These are phyloP conservation scores for Staurois parvus DNA, from an alignment of 2,797 vertebrate species.

Conservation along the genomic window DNA sequence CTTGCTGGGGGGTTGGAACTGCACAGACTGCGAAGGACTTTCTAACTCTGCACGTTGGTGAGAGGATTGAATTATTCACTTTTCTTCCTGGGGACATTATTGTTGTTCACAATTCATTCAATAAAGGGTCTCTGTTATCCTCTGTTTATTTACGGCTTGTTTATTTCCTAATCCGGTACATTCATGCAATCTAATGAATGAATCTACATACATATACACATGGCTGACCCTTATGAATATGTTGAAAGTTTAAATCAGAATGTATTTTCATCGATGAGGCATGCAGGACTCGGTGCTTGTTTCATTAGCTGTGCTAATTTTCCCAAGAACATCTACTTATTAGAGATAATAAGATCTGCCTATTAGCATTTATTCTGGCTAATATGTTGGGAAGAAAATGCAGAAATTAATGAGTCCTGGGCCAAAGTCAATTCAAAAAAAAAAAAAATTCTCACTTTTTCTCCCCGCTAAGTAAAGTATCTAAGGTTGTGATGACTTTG, in stretches of 20 bases:
- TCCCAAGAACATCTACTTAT: constrained; percentile 55
- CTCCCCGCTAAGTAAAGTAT: neutral
- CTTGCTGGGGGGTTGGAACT: no score
- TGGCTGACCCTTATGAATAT: constrained; percentile 48
- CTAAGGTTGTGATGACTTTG: neutral
- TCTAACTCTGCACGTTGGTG: no score
- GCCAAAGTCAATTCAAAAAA: constrained; percentile 29
- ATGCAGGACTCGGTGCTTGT: constrained; percentile 29
- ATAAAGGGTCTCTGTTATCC: neutral
- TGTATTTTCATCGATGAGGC: constrained; percentile 37
- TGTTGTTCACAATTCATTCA: neutral
- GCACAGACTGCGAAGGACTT: no score
- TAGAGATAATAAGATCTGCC: constrained; percentile 50
- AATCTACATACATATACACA: constrained; percentile 5
- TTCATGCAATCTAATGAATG: constrained; percentile 24
- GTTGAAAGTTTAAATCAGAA: constrained; percentile 22
- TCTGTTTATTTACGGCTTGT: constrained; percentile 19
- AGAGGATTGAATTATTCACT: neutral
- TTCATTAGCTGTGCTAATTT: constrained; percentile 48
- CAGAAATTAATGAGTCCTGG: constrained; percentile 42
- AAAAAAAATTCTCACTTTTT: constrained; percentile 9
- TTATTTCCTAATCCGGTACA: constrained; percentile 31
- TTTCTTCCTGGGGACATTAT: neutral
- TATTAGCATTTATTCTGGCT: constrained; percentile 44
- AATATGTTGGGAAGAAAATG: constrained; percentile 41